Evolutionary conservation across 2,113 vertebrate species (phyloP).

Genomic region (Sander vitreus): DNA sequence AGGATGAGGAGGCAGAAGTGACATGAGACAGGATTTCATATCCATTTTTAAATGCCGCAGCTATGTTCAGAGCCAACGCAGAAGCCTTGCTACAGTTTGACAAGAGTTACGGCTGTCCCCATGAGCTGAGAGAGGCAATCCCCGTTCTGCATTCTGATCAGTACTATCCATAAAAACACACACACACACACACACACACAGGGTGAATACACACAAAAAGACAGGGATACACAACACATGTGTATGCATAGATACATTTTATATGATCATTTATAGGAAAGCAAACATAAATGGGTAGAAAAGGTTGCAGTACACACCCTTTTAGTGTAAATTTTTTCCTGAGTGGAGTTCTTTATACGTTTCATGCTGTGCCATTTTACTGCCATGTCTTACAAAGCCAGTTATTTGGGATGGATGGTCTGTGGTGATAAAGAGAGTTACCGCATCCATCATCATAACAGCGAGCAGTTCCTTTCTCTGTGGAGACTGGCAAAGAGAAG

Average conservation of each 20-base stretch:
- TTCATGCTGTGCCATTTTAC: constrained; percentile 34
- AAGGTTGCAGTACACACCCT: background rate
- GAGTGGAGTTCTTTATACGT: constrained; percentile 34
- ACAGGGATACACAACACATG: background rate
- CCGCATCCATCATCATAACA: constrained; percentile 69
- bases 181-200: constrained; percentile 19
- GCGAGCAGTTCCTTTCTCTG: constrained; percentile 45
- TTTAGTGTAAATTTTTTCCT: constrained; percentile 31
- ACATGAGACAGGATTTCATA: constrained; percentile 28
- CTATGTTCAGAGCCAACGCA: constrained; percentile 29
- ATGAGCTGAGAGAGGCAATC: constrained; percentile 13
- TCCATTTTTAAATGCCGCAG: constrained; percentile 25
- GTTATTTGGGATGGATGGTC: constrained; percentile 71
- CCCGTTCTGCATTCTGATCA: constrained; percentile 40
- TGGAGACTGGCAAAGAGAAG: constrained; percentile 33
- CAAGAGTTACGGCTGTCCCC: constrained; percentile 42
- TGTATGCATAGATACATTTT: background rate
- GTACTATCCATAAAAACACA: constrained; percentile 31
- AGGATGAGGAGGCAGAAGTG: background rate
- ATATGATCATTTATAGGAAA: background rate
- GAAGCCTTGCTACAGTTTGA: constrained; percentile 40
- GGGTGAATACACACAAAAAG: background rate
- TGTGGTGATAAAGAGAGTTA: constrained; percentile 53
- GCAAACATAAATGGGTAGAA: background rate
- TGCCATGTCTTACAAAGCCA: constrained; percentile 42